Evolutionary conservation across 2,113 vertebrate genomes (phyloP), one percentile per base, ranked within the genome.

Genomic region (Podilymbus podiceps): DNA sequence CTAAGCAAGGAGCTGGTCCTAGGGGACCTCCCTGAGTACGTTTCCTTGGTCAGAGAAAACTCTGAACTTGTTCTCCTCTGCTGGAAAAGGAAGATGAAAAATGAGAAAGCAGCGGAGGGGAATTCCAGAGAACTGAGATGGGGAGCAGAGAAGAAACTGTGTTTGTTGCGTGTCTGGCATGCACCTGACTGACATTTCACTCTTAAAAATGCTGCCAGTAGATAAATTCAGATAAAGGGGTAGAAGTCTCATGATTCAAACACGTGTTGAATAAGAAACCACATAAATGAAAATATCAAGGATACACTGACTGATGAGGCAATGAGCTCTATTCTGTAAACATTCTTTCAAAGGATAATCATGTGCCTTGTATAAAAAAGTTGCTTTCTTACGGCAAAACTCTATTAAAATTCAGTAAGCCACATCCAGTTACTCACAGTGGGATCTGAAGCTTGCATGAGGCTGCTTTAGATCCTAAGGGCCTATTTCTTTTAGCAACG

Each of bases 231-330:
- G 90, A 97, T 94, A 91, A 95, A 91, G 82, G 91, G 75, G 68
- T 71, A 78, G 85, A 96, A 94, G 95, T 97, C 93, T 96, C 85
- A 93, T 97, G 96, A 96, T 94, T 96, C 85, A 91, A 93, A 74
- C 94, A 95, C 40, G 42, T 96, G 95, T 96, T 95, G 88, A 95
- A 89, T 85, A 90, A 96, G 68, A 96, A 96, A 94, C 93, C 95
- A 96, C 95, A 97, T 93, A 97, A 97, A 96, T 97, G 88, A 96
- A 97, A 97, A 96, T 94, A 97, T 96, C 93, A 96, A 96, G 93
- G 85, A 90, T 95, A 66, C 92, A 90, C 60, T 96, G 93, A 88
- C 69, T 94, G 95, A 96, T 97, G 93, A 94, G 93, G 96, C 95
- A 96, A 96, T 90, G 78, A 93, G 85, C 75, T 96, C 81, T 94